Evolutionary conservation across 2,113 vertebrate species (phyloP).

Genomic region (Gymnobelideus leadbeateri): DNA sequence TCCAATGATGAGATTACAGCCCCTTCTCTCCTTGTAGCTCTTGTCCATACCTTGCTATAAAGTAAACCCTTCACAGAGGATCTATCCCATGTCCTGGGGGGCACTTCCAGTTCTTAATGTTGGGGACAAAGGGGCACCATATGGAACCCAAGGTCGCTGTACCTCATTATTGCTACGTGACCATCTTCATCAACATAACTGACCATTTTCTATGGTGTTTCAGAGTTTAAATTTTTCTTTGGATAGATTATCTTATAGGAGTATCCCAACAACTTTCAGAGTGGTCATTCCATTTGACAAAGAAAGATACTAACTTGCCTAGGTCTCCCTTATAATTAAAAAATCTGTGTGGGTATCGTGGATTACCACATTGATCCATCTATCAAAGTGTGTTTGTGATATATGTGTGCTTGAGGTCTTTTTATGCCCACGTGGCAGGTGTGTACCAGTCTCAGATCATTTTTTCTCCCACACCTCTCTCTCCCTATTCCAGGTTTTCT

Average conservation of each 20-base stretch:
- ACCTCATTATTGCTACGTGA: neutral
- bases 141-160: neutral
- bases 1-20: neutral
- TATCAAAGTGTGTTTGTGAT: neutral
- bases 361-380: neutral
- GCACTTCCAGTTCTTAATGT: neutral
- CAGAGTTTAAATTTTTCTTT: neutral
- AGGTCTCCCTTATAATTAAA: neutral
- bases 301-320: neutral
- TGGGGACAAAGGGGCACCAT: neutral
- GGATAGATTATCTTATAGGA: neutral
- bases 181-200: neutral
- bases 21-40: neutral
- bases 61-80: neutral
- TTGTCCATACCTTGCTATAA: neutral
- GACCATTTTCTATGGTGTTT: neutral
- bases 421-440: neutral
- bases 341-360: neutral
- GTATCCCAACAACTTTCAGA: neutral
- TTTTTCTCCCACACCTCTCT: neutral
- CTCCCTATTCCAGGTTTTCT: neutral
- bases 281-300: neutral
- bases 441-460: neutral
- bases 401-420: neutral
- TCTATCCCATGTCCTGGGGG: neutral